Evolutionary conservation across 2,888 invertebrate genomes (phyloP).

Genomic region (Aleiodes testaceus): DNA sequence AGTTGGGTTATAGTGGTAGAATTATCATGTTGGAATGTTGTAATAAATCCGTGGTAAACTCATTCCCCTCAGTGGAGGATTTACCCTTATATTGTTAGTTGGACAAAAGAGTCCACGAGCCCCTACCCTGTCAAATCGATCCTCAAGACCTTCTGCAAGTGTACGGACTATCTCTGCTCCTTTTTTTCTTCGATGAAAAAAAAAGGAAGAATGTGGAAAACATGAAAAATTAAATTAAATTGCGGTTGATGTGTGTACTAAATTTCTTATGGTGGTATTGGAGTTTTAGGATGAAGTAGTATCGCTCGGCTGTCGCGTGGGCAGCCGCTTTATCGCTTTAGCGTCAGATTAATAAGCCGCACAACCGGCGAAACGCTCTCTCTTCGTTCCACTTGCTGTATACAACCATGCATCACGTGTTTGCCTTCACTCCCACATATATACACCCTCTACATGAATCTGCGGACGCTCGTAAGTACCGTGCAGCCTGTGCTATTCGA

Average conservation of each 20-base stretch:
- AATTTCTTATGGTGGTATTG: slow-evolving; percentile 32
- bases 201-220: not conserved
- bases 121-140: slow-evolving; percentile 43
- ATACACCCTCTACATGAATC: slow-evolving; percentile 21
- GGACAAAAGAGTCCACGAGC: slow-evolving; percentile 67
- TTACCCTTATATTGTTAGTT: slow-evolving; percentile 70
- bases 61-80: slow-evolving; percentile 56
- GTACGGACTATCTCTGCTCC: slow-evolving; percentile 52
- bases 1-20: slow-evolving; percentile 52
- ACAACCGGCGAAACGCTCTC: slow-evolving; percentile 52
- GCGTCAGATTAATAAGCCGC: slow-evolving; percentile 68
- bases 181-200: slow-evolving; percentile 56
- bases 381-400: slow-evolving; percentile 34
- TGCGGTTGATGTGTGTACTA: slow-evolving; percentile 20
- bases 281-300: slow-evolving; percentile 61
- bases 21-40: slow-evolving; percentile 70
- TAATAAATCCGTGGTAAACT: slow-evolving; percentile 68
- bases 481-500: not conserved
- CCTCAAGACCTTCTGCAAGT: slow-evolving; percentile 23
- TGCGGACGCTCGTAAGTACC: slow-evolving; percentile 17
- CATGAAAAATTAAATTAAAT: slow-evolving; percentile 29
- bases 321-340: slow-evolving; percentile 67
- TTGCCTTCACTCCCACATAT: slow-evolving; percentile 48
- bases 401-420: slow-evolving; percentile 49
- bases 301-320: slow-evolving; percentile 62